Conservation (phyloP, 1,140 invertebrate genomes). For the Penaeus japonicus region DNA sequence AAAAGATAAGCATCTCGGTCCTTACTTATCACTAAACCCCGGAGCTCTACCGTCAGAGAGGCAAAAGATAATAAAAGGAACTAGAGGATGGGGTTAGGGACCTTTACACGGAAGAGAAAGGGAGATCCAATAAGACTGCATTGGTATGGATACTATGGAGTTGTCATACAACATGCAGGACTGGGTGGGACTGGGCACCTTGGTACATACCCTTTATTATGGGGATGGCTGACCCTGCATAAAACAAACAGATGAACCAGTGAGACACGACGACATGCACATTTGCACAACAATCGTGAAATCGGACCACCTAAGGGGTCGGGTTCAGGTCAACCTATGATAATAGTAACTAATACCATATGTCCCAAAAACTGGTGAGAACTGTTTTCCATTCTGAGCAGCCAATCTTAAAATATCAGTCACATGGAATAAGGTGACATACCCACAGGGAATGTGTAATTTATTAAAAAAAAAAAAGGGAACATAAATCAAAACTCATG, state of each 20-base stretch:
- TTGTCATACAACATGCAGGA: slow-evolving; percentile 11
- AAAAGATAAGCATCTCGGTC: too few species aligned
- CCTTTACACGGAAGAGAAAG: too few species aligned
- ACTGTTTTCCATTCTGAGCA: too few species aligned
- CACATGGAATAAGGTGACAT: background rate
- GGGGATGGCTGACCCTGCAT: slow-evolving; percentile 59
- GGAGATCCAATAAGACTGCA: too few species aligned
- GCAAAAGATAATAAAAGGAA: too few species aligned
- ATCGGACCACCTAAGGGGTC: background rate
- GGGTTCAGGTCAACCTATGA: too few species aligned
- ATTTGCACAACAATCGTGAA: background rate
- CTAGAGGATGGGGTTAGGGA: too few species aligned
- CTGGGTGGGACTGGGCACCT: slow-evolving; percentile 21
- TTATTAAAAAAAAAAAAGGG: too few species aligned
- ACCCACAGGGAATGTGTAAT: background rate
- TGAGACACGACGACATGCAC: slow-evolving; percentile 42
- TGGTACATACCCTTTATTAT: slow-evolving; percentile 57
- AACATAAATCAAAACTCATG: too few species aligned
- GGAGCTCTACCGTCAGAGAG: too few species aligned
- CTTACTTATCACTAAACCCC: too few species aligned
- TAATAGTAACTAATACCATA: background rate
- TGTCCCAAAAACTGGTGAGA: too few species aligned
- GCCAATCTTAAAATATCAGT: background rate
- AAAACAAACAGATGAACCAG: slow-evolving; percentile 54
- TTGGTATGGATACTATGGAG: background rate